Evolutionary conservation across 2,888 invertebrate genomes (phyloP), one percentile per base, ranked within the genome.

Genomic region (Oscheius myriophilus): DNA sequence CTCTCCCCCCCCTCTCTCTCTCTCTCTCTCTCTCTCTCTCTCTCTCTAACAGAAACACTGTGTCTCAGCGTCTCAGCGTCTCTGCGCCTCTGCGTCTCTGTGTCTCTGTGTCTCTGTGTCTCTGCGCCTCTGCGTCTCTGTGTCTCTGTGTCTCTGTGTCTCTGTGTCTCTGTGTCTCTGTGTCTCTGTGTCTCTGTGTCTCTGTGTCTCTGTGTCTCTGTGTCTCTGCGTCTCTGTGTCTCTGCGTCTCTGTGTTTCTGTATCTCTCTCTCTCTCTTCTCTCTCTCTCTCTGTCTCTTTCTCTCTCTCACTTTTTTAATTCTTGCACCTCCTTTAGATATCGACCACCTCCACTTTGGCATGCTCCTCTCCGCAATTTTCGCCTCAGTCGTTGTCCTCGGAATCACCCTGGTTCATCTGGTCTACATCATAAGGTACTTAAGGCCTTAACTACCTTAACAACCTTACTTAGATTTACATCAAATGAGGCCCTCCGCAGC

Each of bases 401-500:
- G 16, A 3, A 21, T 58, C 16, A 23, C 45, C n/a, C 23, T 58
- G 25, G 23, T 58, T 25, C 58, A 58, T 23, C 18, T 41, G 11
- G 12, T 25, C 23, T 43, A 18, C 6, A 25, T 58, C 45, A 42
- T 58, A 42, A 25, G 11, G 54, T 33, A 25, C 14, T 26, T 16
- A 6, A 26, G 2, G 21, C 18, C 26, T 25, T 33, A n/a, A n/a
- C n/a, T n/a, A 33, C 33, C 33, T 33, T 33, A 33, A 33, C 33
- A 33, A 33, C 33, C 18, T n/a, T n/a, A n/a, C n/a, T n/a, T 46
- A 58, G 49, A 45, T 61, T 49, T 49, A 61, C 61, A 2, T 61
- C 61, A 16, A 61, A 61, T n/a, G 63, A 64, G 33, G 43, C n/a
- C n/a, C 39, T 64, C 39, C 63, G 63, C 9, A 53, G 53, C 45